Conservation (phyloP, 2,888 invertebrate genomes). For the Drosophila kuntzei region DNA sequence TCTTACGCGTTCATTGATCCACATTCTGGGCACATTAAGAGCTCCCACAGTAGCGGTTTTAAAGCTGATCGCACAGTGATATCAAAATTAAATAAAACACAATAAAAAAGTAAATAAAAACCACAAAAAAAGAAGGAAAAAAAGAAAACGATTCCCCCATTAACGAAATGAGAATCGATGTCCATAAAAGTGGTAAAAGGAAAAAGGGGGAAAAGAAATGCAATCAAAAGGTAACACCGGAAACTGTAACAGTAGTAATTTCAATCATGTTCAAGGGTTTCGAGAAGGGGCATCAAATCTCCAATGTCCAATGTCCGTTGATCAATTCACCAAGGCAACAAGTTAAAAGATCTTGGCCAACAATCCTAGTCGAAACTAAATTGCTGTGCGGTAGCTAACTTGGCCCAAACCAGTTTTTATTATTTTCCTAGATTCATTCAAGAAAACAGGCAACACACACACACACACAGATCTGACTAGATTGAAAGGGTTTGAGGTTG, state of each 20-base stretch:
- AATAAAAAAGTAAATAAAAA: slow-evolving; percentile 29
- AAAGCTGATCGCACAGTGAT: slow-evolving; percentile 33
- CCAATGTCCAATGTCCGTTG: slow-evolving; percentile 19
- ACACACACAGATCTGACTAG: slow-evolving; percentile 9
- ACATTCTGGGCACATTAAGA: slow-evolving; percentile 49
- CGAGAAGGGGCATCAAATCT: slow-evolving; percentile 27
- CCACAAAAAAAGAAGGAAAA: slow-evolving; percentile 40
- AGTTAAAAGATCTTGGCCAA: slow-evolving; percentile 49
- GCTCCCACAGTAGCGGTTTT: slow-evolving; percentile 54
- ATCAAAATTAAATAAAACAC: slow-evolving; percentile 15
- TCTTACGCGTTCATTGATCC: slow-evolving; percentile 67
- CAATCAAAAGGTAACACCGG: slow-evolving; percentile 69
- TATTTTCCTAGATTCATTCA: slow-evolving; percentile 74
- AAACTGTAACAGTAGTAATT: slow-evolving; percentile 80
- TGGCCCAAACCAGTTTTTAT: slow-evolving; percentile 67
- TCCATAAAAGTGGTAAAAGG: slow-evolving; percentile 46
- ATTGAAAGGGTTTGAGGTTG: slow-evolving; percentile 52
- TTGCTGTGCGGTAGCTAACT: slow-evolving; percentile 53
- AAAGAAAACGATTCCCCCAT: slow-evolving; percentile 35
- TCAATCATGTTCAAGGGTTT: slow-evolving; percentile 66
- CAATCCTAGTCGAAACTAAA: slow-evolving; percentile 65
- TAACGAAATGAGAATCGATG: slow-evolving; percentile 53
- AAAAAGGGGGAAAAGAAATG: slow-evolving; percentile 45
- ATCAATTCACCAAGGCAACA: slow-evolving; percentile 1
- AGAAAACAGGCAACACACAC: slow-evolving; percentile 71